Base-by-base conservation (phyloP, 1,140 invertebrate genomes). In the Trachymyrmex septentrionalis region DNA sequence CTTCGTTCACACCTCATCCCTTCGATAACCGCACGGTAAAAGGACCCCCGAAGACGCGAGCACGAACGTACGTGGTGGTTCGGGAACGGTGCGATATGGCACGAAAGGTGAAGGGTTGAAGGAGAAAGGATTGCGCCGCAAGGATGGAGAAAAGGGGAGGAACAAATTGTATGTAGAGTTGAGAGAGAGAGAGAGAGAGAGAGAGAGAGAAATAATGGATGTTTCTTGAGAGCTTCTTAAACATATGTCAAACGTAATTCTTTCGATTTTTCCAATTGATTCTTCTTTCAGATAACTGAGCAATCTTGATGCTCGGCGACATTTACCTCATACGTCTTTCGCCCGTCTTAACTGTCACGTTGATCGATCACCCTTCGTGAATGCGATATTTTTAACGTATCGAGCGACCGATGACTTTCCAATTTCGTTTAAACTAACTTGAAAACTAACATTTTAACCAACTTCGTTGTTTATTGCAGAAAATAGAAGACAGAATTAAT, bases 1-100 rank as follows among this genome's bases (percentile, higher is more conserved):
- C 94, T 94, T 95, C 93, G 86, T 94, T 95, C 93, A 93, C 93
- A 94, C 93, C 93, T 94, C 90, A 86, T 92, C 90, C 91, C 85
- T 91, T 63, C 84, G 77, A n/a, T 85, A 80, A 86, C 73, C 72
- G 77, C 59, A 66, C 66, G 86, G 76, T 86, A 86, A 88, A 87
- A 87, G 82, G 88, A 88, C 85, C 88, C 88, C 86, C 57, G 30
- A 90, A 91, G 88, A 90, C 61, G 78, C 67, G 44, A 63, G 64
- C 24, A 44, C 57, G 50, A 84, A 81, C 38, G 21, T 48, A 69
- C 38, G 21, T 34, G 19, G 19, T 38, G 30, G 2, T 38, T 19
- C 63, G 66, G 34, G 1, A 27, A 66, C 63, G 81, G 27, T 55
- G 71, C 38, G 38, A 57, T n/a, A 24, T 10, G 38, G 48, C 24